Percentiles rank a stretch among this genome's conserved stretches.
Evolutionary conservation across 2,113 vertebrate species (phyloP).

Genomic region (Lepus timidus): DNA sequence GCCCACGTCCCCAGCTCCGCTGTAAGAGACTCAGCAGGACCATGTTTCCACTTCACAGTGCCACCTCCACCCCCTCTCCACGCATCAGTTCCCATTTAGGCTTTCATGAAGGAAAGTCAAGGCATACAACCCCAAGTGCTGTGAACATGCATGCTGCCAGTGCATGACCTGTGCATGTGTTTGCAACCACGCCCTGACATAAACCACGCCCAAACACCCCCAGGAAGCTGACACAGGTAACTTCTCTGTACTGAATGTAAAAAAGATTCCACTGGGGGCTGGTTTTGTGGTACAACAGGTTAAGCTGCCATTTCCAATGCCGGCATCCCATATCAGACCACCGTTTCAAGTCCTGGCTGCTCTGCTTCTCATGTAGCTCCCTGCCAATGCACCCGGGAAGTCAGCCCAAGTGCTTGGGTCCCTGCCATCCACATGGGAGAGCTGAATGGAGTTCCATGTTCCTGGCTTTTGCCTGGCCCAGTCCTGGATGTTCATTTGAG

Average conservation of each 20-base stretch:
- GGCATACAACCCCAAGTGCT: background rate
- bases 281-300: no score
- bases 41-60: constrained; percentile 35
- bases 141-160: background rate
- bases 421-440: no score
- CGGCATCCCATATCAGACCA: no score
- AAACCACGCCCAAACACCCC: background rate
- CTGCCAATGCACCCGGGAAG: no score
- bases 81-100: background rate
- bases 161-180: background rate
- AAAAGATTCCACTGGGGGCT: background rate
- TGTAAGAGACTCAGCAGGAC: constrained; percentile 31
- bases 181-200: constrained; percentile 54
- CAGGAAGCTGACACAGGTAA: background rate
- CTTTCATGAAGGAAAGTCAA: background rate
- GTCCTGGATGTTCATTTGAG: no score
- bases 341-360: no score
- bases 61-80: background rate
- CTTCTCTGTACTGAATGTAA: background rate
- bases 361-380: no score
- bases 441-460: no score
- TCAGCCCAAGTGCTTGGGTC: no score
- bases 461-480: no score
- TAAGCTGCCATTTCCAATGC: no score
- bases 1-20: background rate